Percentiles rank a stretch among this genome's conserved stretches.
phyloP scores from a whole-genome alignment of 2,888 invertebrate genomes.

The Cheilosia scutellata region DNA sequence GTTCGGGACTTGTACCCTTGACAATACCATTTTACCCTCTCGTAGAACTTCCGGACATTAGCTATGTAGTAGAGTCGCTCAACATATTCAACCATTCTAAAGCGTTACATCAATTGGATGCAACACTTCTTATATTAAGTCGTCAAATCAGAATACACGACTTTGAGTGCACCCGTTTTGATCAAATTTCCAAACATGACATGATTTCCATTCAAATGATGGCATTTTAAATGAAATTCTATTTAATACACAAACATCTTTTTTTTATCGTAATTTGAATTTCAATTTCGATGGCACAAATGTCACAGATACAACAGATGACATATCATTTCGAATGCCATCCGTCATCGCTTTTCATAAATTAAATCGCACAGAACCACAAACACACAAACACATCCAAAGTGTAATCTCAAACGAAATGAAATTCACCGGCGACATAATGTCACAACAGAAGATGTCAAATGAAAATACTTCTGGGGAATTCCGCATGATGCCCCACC shows the following conservation, averaged over 20 bases:
- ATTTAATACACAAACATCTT: not conserved
- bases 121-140: too few species aligned
- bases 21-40: too few species aligned
- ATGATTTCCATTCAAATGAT: not conserved
- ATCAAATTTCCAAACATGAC: not conserved
- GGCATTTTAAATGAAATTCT: constrained; percentile 22
- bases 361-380: constrained; percentile 46
- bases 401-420: constrained; percentile 43
- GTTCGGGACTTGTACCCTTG: too few species aligned
- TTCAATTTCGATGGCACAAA: constrained; percentile 64
- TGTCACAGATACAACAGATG: constrained; percentile 47
- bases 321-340: constrained; percentile 40
- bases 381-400: constrained; percentile 27
- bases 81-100: too few species aligned
- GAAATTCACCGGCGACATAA: constrained; percentile 52
- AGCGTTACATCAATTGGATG: too few species aligned
- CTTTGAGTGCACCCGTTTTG: not conserved
- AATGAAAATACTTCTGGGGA: constrained; percentile 2
- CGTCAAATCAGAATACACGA: not conserved
- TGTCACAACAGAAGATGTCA: constrained; percentile 39
- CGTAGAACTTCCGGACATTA: too few species aligned
- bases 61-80: too few species aligned
- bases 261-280: constrained; percentile 45
- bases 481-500: not conserved
- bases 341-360: constrained; percentile 54